Evolutionary conservation across 2,888 invertebrate species (phyloP), one percentile per base, ranked within the genome.

Genomic region (Netelia melanura): DNA sequence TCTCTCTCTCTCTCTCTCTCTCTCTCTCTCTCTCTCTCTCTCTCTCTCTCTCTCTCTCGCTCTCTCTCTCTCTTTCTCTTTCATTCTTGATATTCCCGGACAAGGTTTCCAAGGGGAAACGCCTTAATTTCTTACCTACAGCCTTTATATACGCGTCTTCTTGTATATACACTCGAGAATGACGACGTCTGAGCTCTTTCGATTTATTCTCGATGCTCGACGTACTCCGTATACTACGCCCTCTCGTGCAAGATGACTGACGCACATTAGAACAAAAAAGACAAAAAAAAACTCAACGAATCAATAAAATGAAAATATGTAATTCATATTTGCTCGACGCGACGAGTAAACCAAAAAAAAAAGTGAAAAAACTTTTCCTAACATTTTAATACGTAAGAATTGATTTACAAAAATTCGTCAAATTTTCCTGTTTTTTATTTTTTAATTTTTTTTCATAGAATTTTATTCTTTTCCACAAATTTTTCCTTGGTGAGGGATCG

Each of bases 91-190:
- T 84, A 87, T 61, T 61, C 80, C 77, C 70, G 78, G 74, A 76
- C 82, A 54, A 78, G 79, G 71, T 68, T 68, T 58, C 78, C 71
- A 76, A 78, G 80, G 80, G 72, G 80, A 85, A 85, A 83, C 83
- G 85, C 86, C 86, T 83, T 83, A 83, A 85, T 83, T 86, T 85
- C 81, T 84, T 84, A 75, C 71, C 75, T 52, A 44, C 30, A 70
- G 65, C 23, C 58, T 52, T 74, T 56, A 38, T 30, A 67, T 64
- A 14, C 71, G 52, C 65, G 65, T 67, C 56, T 21, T 5, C 44
- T 68, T 17, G 48, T 68, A 52, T 17, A 52, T 68, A 48, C 52
- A 52, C 48, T 68, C 48, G 52, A 68, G 68, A 48, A 14, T 52
- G 23, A 68, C 48, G 48, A 48, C 48, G 48, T 48, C 48, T 11